Base-by-base conservation (phyloP, 2,888 invertebrate species). In the Rhaphigaster nebulosa region DNA sequence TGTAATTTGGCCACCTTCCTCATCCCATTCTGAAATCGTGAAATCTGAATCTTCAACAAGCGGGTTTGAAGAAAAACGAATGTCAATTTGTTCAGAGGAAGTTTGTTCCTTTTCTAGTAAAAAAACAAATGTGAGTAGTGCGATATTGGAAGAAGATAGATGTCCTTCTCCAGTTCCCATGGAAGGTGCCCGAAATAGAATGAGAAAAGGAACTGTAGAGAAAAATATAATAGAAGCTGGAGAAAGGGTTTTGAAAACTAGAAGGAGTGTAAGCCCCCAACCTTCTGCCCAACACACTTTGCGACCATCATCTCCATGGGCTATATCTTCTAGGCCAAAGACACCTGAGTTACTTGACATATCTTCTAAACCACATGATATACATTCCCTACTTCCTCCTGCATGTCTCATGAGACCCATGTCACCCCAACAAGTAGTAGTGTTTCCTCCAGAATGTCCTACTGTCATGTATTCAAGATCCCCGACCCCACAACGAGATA, bases 61-160 rank as follows among this genome's bases (percentile, higher is more conserved):
- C 18, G 34, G 29, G 41, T 70, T 60, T 87, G 70, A 50, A 87
- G 65, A 91, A 91, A 93, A 93, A 92, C 92, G 93, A 76, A 92
- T 92, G 91, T 93, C 93, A 0, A 90, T 93, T 65, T 93, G 93
- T 91, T 93, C 93, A 26, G 92, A 93, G 91, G 93, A 93, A 90
- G 92, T 92, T 54, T 91, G 92, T 88, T 65, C 90, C 56, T 87
- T 92, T 50, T 92, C 92, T 20, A 91, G 91, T 38, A 92, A 91
- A 90, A 80, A 87, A 45, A 41, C 65, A 18, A n/a, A 91, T 87
- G 0, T 89, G n/a, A 41, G 80, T 41, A 50, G 34, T 41, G 10
- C 50, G n/a, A 80, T 89, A 52, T 45, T 34, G 6, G 89, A 91
- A 34, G 91, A 90, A 20, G 91, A 91, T 26, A 91, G 92, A 87